phyloP scores from a whole-genome alignment of 2,113 vertebrate genomes.

The Menidia beryllina region DNA sequence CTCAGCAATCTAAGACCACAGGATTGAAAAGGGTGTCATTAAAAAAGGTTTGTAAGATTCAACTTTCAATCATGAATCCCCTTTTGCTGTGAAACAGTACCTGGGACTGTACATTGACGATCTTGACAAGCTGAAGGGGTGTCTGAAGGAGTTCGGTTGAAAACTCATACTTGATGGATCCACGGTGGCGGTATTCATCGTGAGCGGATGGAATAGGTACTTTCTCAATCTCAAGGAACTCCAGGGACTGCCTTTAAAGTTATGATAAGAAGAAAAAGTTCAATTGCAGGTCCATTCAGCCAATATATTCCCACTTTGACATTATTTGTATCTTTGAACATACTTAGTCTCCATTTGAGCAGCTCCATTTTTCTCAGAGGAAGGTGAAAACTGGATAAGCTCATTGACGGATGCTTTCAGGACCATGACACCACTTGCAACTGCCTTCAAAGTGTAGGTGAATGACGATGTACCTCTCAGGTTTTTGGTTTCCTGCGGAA shows the following conservation, averaged over 20 bases:
- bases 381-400: conserved; percentile 82
- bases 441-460: conserved; percentile 82
- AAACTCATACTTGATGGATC: conserved; percentile 81
- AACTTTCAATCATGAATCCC: background rate
- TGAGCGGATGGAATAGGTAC: conserved; percentile 27
- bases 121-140: conserved; percentile 81
- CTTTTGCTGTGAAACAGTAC: conserved; percentile 39
- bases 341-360: conserved; percentile 84
- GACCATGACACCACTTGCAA: conserved; percentile 70
- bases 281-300: background rate
- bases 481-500: conserved; percentile 78
- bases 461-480: conserved; percentile 80
- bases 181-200: conserved; percentile 62
- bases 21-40: background rate
- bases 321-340: conserved; percentile 6
- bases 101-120: conserved; percentile 70
- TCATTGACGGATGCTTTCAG: conserved; percentile 80
- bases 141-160: conserved; percentile 76
- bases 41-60: background rate
- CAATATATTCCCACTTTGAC: background rate
- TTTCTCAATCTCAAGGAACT: conserved; percentile 74
- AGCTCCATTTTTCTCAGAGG: conserved; percentile 81
- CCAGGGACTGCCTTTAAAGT: conserved; percentile 79
- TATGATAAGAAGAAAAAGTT: conserved; percentile 1
- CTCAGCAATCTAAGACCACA: conserved; percentile 74